These are phyloP conservation scores for Drosophila kurseongensis DNA, from an alignment of 1,140 invertebrate genomes.

Conservation along the genomic window DNA sequence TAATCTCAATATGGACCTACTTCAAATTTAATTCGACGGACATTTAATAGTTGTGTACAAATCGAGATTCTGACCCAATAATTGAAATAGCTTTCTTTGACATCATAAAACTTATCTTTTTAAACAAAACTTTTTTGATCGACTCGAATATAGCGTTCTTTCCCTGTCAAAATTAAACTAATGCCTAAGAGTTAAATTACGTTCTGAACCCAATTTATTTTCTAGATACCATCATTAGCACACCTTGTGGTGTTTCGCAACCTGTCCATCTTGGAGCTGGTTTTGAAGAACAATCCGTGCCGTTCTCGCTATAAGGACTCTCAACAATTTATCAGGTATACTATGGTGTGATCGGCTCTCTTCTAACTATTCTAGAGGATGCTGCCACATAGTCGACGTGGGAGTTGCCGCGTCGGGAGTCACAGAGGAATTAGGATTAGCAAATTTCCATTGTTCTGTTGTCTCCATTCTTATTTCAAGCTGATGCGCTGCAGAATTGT, in stretches of 20 bases:
- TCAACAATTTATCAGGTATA: slow-evolving; percentile 94
- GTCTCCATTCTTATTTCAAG: slow-evolving; percentile 21
- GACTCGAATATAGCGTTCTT: too few species aligned
- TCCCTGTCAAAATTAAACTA: too few species aligned
- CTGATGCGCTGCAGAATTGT: slow-evolving; percentile 6
- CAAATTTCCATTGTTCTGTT: slow-evolving; percentile 49
- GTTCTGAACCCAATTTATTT: neutral
- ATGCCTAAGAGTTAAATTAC: too few species aligned
- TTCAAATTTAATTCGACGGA: too few species aligned
- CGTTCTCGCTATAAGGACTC: slow-evolving; percentile 91
- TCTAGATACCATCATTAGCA: slow-evolving; percentile 89
- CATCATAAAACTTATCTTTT: too few species aligned
- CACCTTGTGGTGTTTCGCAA: slow-evolving; percentile 89
- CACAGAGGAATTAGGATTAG: slow-evolving; percentile 36
- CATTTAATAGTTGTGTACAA: too few species aligned
- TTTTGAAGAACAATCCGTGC: slow-evolving; percentile 92
- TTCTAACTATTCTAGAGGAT: slow-evolving; percentile 21
- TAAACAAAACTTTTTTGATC: too few species aligned
- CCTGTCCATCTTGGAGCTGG: slow-evolving; percentile 90
- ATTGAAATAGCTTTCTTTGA: too few species aligned
- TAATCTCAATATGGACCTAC: too few species aligned
- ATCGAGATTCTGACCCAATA: too few species aligned
- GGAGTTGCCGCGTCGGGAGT: slow-evolving; percentile 42
- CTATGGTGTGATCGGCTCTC: slow-evolving; percentile 57
- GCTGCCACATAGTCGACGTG: slow-evolving; percentile 35